A percentile compares a stretch with the other conserved stretches of the same genome.
Evolutionary conservation across 2,797 vertebrate genomes (phyloP).

Genomic region (Manis pentadactyla): DNA sequence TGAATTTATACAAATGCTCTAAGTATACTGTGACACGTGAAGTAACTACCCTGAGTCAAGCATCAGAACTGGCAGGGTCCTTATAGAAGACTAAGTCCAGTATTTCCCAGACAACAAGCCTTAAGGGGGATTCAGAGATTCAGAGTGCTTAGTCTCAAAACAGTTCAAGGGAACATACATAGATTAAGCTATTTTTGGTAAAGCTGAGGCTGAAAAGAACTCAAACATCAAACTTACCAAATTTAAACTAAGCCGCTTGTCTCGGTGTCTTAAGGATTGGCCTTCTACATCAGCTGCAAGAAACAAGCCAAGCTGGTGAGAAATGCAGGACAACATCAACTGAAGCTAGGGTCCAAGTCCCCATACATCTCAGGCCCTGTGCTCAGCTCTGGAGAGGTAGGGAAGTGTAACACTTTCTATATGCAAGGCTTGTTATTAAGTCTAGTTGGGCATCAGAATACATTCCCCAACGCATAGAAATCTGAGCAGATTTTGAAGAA

Average conservation of each 20-base stretch:
- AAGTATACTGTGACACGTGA: not conserved
- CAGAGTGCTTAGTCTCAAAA: not conserved
- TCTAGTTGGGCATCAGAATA: not conserved
- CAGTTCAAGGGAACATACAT: not conserved
- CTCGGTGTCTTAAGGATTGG: conserved; percentile 88
- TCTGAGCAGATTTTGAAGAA: not conserved
- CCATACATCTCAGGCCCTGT: not conserved
- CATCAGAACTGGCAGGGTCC: not conserved
- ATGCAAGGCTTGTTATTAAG: not conserved
- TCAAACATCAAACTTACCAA: conserved; percentile 89
- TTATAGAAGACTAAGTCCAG: not conserved
- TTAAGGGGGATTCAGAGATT: not conserved
- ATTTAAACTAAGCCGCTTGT: conserved; percentile 96
- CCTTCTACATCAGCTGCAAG: conserved; percentile 90
- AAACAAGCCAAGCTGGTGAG: conserved; percentile 57
- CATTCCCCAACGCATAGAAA: not conserved
- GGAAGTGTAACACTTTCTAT: not conserved
- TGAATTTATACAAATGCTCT: not conserved
- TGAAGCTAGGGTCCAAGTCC: not conserved
- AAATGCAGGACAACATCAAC: not conserved
- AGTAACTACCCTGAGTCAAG: not conserved
- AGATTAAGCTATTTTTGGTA: not conserved
- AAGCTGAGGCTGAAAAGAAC: conserved; percentile 38
- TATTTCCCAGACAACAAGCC: not conserved
- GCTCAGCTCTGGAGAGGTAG: not conserved